A percentile compares a stretch with the other conserved stretches of the same genome.
Evolutionary conservation across 2,888 invertebrate genomes (phyloP).

Genomic region (Melanostoma mellinum): DNA sequence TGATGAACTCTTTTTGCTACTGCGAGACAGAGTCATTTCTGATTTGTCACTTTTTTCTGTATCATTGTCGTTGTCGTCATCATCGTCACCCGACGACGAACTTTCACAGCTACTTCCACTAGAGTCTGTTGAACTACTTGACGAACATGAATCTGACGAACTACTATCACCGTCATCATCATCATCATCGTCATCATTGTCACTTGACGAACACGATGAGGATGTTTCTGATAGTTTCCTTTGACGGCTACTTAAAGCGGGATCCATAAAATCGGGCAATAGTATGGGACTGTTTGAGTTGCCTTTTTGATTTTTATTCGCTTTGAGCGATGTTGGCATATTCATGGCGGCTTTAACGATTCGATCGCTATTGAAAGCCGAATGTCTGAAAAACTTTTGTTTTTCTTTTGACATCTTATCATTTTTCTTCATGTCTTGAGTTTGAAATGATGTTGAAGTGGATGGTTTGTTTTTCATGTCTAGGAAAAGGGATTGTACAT

Average conservation of each 20-base stretch:
- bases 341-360: conserved; percentile 67
- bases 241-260: conserved; percentile 67
- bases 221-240: conserved; percentile 80
- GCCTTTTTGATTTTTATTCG: conserved; percentile 40
- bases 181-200: conserved; percentile 79
- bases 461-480: conserved; percentile 58
- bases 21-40: conserved; percentile 76
- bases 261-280: conserved; percentile 23
- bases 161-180: conserved; percentile 79
- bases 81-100: conserved; percentile 78
- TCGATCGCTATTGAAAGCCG: conserved; percentile 87
- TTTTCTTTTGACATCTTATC: conserved; percentile 93
- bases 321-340: conserved; percentile 40
- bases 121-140: conserved; percentile 80
- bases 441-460: conserved; percentile 51
- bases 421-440: conserved; percentile 83
- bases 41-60: conserved; percentile 79
- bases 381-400: conserved; percentile 92
- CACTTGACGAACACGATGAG: conserved; percentile 80
- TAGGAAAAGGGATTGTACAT: conserved; percentile 33
- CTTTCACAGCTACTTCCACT: conserved; percentile 80
- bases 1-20: conserved; percentile 74
- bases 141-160: conserved; percentile 80
- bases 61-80: conserved; percentile 79
- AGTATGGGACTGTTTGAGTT: conserved; percentile 33